phyloP scores from a whole-genome alignment of 1,140 invertebrate genomes.

The Gonioctena quinquepunctata region DNA sequence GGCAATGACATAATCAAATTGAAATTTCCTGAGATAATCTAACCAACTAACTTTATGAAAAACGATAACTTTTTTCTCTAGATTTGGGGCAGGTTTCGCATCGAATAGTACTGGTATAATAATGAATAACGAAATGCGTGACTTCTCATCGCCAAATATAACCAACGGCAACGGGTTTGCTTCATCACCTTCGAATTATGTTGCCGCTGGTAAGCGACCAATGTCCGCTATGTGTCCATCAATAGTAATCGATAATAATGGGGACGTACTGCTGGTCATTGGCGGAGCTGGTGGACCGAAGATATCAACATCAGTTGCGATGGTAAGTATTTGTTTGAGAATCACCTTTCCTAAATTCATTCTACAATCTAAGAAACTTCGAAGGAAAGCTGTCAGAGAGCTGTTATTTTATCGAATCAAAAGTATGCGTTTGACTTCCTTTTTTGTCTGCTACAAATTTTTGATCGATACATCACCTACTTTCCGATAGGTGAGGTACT shows the following conservation, averaged over 20 bases:
- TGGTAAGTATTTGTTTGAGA: too few species aligned
- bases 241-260: constrained; percentile 70
- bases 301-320: constrained; percentile 81
- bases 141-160: constrained; percentile 84
- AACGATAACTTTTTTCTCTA: constrained; percentile 56
- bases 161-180: constrained; percentile 79
- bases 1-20: too few species aligned
- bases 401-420: too few species aligned
- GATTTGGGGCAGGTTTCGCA: constrained; percentile 74
- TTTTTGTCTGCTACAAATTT: too few species aligned
- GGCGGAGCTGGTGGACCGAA: constrained; percentile 89
- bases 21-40: too few species aligned
- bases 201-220: constrained; percentile 78
- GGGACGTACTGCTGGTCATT: constrained; percentile 67
- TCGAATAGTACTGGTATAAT: constrained; percentile 85
- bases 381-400: too few species aligned
- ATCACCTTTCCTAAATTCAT: too few species aligned
- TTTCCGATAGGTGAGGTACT: too few species aligned
- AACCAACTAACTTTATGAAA: too few species aligned
- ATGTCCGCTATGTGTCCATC: constrained; percentile 89
- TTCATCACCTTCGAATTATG: constrained; percentile 80
- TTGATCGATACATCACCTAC: too few species aligned
- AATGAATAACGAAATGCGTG: constrained; percentile 95
- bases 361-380: too few species aligned
- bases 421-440: too few species aligned